phyloP scores from a whole-genome alignment of 1,140 invertebrate genomes.

The Gonioctena quinquepunctata region DNA sequence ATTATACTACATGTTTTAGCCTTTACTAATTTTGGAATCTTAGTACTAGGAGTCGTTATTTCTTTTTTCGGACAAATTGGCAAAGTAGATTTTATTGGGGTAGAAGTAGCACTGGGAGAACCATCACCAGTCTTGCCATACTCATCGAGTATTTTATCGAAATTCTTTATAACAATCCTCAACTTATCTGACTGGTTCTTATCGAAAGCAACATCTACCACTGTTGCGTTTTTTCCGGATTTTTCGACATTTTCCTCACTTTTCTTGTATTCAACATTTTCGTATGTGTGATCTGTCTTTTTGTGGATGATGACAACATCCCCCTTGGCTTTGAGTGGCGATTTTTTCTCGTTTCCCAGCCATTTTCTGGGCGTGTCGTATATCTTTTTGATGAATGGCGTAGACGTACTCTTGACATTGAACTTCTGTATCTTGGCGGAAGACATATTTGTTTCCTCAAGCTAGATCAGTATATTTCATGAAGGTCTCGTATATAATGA shows the following conservation, averaged over 20 bases:
- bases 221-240: not conserved
- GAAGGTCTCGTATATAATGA: not conserved
- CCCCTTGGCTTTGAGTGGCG: slow-evolving; percentile 20
- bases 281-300: slow-evolving; percentile 46
- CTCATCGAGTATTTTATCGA: slow-evolving; percentile 66
- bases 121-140: slow-evolving; percentile 30
- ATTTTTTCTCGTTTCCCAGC: slow-evolving; percentile 24
- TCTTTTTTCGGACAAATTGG: slow-evolving; percentile 25
- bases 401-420: slow-evolving; percentile 18
- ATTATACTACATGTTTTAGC: slow-evolving; percentile 68
- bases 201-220: not conserved
- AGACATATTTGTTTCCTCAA: slow-evolving; percentile 23
- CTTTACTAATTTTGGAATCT: slow-evolving; percentile 60
- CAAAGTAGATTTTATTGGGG: not conserved
- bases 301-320: slow-evolving; percentile 22
- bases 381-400: slow-evolving; percentile 39
- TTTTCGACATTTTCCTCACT: not conserved
- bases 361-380: slow-evolving; percentile 37
- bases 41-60: slow-evolving; percentile 8
- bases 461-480: not conserved
- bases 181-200: slow-evolving; percentile 60
- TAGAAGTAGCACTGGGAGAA: not conserved
- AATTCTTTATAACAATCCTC: slow-evolving; percentile 65
- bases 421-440: slow-evolving; percentile 28
- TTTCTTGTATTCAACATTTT: slow-evolving; percentile 56